phyloP scores from a whole-genome alignment of 2,797 vertebrate species.

The Esox lucius region DNA sequence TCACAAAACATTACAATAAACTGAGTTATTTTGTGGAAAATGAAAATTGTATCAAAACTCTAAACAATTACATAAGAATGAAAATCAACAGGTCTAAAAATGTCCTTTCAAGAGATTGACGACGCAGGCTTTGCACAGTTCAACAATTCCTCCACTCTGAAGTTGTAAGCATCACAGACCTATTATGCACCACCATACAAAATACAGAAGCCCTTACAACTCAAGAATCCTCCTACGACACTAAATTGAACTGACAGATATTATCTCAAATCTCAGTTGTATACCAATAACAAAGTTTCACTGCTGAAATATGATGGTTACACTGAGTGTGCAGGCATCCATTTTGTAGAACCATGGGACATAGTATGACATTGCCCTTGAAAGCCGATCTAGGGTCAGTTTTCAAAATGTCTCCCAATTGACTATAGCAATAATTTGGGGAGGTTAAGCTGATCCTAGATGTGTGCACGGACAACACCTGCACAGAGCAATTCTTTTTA shows the following conservation, averaged over 20 bases:
- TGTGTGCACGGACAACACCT: background rate
- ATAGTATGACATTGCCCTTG: background rate
- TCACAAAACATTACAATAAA: slow-evolving; percentile 51
- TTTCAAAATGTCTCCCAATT: background rate
- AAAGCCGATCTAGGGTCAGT: background rate
- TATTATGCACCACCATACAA: slow-evolving; percentile 38
- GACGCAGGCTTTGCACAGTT: slow-evolving; percentile 28
- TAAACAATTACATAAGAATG: slow-evolving; percentile 31
- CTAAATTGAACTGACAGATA: background rate
- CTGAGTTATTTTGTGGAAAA: slow-evolving; percentile 45
- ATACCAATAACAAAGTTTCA: slow-evolving; percentile 9
- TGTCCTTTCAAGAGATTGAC: slow-evolving; percentile 19
- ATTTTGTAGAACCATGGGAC: background rate
- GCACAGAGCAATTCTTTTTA: background rate
- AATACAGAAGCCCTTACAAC: slow-evolving; percentile 24
- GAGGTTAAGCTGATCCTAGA: background rate
- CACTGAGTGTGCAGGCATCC: background rate
- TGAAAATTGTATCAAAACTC: slow-evolving; percentile 47
- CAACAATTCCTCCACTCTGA: slow-evolving; percentile 24
- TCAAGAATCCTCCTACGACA: slow-evolving; percentile 1
- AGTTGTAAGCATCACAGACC: slow-evolving; percentile 11
- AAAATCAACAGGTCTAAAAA: slow-evolving; percentile 53
- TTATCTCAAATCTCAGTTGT: slow-evolving; percentile 13
- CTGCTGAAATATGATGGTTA: slow-evolving; percentile 3
- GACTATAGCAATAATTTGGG: background rate